Percentiles rank a stretch among this genome's conserved stretches.
phyloP scores from a whole-genome alignment of 2,888 invertebrate genomes.

The Cataglyphis cursor region DNA sequence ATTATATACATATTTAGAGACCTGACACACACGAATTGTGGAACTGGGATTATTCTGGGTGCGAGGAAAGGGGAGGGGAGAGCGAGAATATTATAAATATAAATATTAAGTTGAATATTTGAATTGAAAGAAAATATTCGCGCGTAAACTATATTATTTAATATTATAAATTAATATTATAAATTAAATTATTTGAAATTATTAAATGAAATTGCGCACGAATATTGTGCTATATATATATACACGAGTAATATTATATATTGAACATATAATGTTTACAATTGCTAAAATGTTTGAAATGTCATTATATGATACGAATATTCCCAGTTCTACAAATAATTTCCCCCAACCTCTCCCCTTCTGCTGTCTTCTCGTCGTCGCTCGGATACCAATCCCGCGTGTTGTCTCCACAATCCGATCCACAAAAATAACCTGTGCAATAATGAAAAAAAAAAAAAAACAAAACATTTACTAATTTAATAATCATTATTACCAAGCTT shows the following conservation, averaged over 20 bases:
- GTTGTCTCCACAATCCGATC: constrained; percentile 60
- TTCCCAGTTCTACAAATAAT: constrained; percentile 34
- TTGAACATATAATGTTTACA: background rate
- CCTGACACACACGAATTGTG: constrained; percentile 4
- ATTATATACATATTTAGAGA: constrained; percentile 29
- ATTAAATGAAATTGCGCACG: background rate
- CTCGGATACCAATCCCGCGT: constrained; percentile 59
- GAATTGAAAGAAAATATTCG: constrained; percentile 3
- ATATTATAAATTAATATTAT: background rate
- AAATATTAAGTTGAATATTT: background rate
- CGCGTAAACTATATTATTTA: background rate
- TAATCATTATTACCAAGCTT: constrained; percentile 22
- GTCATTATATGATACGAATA: constrained; percentile 30
- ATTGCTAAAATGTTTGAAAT: background rate
- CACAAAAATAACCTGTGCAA: constrained; percentile 57
- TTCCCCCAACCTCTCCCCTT: constrained; percentile 14
- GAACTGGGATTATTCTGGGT: constrained; percentile 41
- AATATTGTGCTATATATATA: background rate
- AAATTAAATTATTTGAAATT: background rate
- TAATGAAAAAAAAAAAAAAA: constrained; percentile 36
- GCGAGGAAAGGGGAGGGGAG: background rate
- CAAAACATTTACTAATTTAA: background rate
- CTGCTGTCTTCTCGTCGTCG: constrained; percentile 74
- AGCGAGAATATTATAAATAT: constrained; percentile 12
- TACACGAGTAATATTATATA: background rate